Evolutionary conservation across 30 jellyfish, hydroid and myxozoan species (phyloP).

Genomic region (Aurelia sp.): DNA sequence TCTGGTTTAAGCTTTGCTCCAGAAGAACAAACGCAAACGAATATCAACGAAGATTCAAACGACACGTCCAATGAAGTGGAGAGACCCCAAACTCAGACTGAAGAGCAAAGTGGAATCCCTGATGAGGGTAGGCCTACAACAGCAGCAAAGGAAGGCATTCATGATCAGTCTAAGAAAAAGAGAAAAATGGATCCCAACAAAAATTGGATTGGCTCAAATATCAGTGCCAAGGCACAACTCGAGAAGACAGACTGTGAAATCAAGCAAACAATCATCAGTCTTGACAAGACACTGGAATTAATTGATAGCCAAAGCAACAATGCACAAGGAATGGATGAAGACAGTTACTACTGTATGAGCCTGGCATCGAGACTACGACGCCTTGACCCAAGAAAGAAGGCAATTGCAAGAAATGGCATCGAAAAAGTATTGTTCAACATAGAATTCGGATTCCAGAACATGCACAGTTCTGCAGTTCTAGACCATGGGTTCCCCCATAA

Average conservation of each 20-base stretch:
- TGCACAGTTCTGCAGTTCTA: too few species aligned
- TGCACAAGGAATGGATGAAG: conserved; percentile 19
- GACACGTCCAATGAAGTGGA: conserved; percentile 1
- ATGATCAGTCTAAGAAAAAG: not conserved
- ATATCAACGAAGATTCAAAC: not conserved
- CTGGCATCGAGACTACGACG: not conserved
- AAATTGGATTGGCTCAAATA: conserved; percentile 31
- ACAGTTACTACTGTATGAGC: not conserved
- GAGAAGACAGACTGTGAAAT: conserved; percentile 23
- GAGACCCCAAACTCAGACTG: conserved; percentile 1
- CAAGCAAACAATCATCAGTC: conserved; percentile 21
- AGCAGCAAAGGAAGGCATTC: not conserved
- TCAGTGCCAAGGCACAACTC: conserved; percentile 11
- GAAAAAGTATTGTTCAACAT: too few species aligned
- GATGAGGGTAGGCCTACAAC: not conserved
- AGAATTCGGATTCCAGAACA: too few species aligned
- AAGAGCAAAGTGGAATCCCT: conserved; percentile 2
- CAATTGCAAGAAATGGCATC: too few species aligned
- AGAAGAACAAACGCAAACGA: too few species aligned
- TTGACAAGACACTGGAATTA: conserved; percentile 28
- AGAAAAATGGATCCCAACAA: conserved; percentile 2
- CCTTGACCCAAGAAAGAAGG: too few species aligned
- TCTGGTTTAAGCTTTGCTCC: too few species aligned
- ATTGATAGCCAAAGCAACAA: conserved; percentile 1
- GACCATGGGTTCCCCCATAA: too few species aligned